These are phyloP conservation scores for Chaetura pelagica DNA, from an alignment of 2,113 vertebrate genomes.

Conservation along the genomic window DNA sequence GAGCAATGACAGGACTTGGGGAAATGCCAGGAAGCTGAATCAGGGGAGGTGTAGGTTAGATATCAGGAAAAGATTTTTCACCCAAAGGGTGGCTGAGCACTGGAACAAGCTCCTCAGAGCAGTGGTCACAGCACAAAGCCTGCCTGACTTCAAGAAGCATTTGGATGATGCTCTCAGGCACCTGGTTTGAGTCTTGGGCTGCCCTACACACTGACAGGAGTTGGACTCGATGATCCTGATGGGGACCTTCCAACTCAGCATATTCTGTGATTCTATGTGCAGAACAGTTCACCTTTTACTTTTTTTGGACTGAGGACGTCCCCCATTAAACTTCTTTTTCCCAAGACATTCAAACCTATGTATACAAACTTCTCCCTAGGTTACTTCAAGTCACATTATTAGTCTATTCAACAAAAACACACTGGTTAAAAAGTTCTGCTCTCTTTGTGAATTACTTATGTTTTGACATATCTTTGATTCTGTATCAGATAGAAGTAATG, in stretches of 20 bases:
- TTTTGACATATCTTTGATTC: conserved; percentile 7
- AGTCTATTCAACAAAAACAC: neutral
- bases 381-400: neutral
- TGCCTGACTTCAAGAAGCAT: too few species aligned
- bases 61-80: too few species aligned
- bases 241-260: too few species aligned
- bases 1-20: too few species aligned
- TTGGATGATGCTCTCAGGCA: too few species aligned
- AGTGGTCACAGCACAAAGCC: too few species aligned
- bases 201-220: neutral
- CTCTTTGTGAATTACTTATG: neutral
- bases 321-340: neutral
- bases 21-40: too few species aligned
- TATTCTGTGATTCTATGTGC: neutral
- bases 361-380: neutral
- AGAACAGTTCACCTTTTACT: neutral
- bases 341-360: neutral
- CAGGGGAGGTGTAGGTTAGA: too few species aligned
- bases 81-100: too few species aligned
- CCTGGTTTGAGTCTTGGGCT: too few species aligned
- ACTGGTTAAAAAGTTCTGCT: neutral
- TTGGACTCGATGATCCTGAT: too few species aligned
- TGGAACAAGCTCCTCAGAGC: too few species aligned
- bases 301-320: neutral
- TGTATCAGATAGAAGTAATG: neutral